Base-by-base conservation (phyloP, 2,797 vertebrate genomes). In the Lagodon rhomboides region DNA sequence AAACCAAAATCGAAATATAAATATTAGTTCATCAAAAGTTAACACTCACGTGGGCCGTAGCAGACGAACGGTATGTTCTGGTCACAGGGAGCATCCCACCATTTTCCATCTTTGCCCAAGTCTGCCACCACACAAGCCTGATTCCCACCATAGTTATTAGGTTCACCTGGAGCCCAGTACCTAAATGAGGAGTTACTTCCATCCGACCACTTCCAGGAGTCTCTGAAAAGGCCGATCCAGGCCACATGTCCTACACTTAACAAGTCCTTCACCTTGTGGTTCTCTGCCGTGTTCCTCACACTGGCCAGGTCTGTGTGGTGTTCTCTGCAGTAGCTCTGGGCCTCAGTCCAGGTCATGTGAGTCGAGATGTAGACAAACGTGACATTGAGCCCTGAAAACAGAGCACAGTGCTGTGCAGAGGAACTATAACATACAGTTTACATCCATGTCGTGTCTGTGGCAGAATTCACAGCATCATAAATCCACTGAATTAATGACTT, bases 61-160 rank as follows among this genome's bases (percentile, higher is more conserved):
- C 89, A 92, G 41, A 87, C 38, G 25, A 85, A 87, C 0, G 71
- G 13, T 17, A 1, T 69, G 3, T 3, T 44, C 0, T 0, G 0
- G 5, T 17, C 15, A 49, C 84, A 89, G 2, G 0, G 0, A n/a
- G 6, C 23, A 15, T 71, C 74, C n/a, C 23, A 58, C 86, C 85
- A 87, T n/a, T 2, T 3, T 13, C 83, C 85, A 25, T 1, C 41
- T 0, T 0, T 0, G 1, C 0, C 0, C 11, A 53, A 47, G 5
- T 22, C 0, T 9, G 58, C 49, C 2, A 18, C 5, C 0, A 5
- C 77, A 72, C 86, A 90, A 13, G 1, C 1, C 50, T 22, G 11
- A 0, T 1, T 8, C 11, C 0, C 1, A 10, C 3, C 3, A 50
- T 27, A 27, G 27, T 27, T 27, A 3, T 50, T 0, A 50, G 49